Evolutionary conservation across 2,797 vertebrate species (phyloP).

Genomic region (Botia kubotai): DNA sequence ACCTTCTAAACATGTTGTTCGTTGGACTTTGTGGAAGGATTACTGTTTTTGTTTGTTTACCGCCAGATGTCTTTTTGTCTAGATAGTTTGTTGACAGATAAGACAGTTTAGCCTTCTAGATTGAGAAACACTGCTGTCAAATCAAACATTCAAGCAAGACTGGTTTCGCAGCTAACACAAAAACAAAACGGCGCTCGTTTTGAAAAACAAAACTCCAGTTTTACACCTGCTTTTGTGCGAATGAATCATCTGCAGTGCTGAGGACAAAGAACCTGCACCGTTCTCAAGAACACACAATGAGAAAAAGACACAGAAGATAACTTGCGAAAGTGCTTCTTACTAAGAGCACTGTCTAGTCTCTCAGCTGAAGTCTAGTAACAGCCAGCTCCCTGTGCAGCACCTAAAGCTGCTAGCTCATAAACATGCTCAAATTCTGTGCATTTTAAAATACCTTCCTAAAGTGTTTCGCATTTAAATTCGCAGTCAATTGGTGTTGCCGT

Average conservation of each 20-base stretch:
- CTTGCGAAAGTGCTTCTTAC: not conserved
- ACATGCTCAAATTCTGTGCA: not conserved
- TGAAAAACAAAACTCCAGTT: not conserved
- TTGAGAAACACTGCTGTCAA: not conserved
- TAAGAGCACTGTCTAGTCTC: not conserved
- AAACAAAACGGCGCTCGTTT: not conserved
- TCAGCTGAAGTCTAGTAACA: too few relatives aligned
- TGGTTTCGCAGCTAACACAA: conserved; percentile 34
- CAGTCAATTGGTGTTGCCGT: not conserved
- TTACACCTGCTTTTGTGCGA: conserved; percentile 2
- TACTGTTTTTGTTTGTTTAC: conserved; percentile 23
- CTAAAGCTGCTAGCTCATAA: not conserved
- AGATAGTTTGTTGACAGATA: conserved; percentile 21
- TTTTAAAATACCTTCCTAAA: not conserved
- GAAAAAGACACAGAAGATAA: not conserved
- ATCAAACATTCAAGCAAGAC: conserved; percentile 46
- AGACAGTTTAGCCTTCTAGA: not conserved
- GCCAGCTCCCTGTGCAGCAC: not conserved
- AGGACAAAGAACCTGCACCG: not conserved
- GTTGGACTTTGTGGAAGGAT: not conserved
- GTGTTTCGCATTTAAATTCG: not conserved
- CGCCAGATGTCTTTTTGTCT: not conserved
- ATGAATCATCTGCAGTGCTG: not conserved
- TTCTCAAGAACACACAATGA: conserved; percentile 4
- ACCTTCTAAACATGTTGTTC: conserved; percentile 24